Base-by-base conservation (phyloP, 2,797 vertebrate genomes). In the Micrastur ruficollis region DNA sequence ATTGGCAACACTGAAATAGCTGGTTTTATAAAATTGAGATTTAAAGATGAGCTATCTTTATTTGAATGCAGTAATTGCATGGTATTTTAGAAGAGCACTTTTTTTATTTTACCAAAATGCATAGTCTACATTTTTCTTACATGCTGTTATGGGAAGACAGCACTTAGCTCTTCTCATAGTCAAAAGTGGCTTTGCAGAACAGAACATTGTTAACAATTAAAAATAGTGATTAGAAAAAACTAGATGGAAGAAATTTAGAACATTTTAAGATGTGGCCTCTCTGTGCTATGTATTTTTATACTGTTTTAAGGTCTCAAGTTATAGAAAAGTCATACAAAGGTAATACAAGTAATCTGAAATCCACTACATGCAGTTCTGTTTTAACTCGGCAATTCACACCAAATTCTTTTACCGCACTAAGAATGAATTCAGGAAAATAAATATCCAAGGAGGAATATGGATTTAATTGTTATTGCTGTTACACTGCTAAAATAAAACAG, bases 401-500 rank as follows among this genome's bases (percentile, higher is more conserved):
- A 47, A 97, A 97, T 97, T 98, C 95, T 98, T 98, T 98, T 93
- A 97, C 96, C 2, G 5, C 83, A 95, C 74, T 85, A 93, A 97
- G 97, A 96, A 97, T 75, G 70, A 96, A 95, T 97, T 96, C 96
- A 34, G 95, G 97, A 98, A 98, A 98, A 98, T 97, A 98, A 98
- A 98, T 98, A 98, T 66, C 93, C 98, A 97, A 91, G 89, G 78
- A 97, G 95, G 95, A 98, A 97, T 98, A 98, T 97, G 98, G 97
- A 96, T 98, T 98, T 98, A 97, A 98, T 98, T 98, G 96, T 92
- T 95, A 94, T 86, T 94, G 89, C 95, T 97, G 92, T 95, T 96
- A 90, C 90, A 58, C 86, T 95, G 95, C 97, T 98, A 97, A 98
- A 98, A 98, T 96, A 97, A 98, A 98, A 97, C 98, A 98, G 98